These are phyloP conservation scores for Caenorhabditis elegans DNA, from an alignment of 1,140 invertebrate genomes.

Conservation along the genomic window DNA sequence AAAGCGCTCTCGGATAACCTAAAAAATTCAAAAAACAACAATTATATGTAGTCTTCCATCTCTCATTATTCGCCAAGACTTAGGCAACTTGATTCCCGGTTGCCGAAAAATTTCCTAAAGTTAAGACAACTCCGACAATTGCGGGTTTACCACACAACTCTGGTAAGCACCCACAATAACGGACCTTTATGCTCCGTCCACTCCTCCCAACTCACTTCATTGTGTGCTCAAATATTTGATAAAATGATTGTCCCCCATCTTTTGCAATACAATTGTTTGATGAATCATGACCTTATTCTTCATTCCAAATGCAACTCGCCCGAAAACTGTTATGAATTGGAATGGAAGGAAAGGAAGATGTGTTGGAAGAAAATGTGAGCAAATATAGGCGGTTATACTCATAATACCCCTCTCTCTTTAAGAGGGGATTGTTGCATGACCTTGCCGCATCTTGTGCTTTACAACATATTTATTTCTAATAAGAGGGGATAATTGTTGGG, in stretches of 20 bases:
- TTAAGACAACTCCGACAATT: too few species aligned
- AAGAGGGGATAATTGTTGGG: constrained; percentile 21
- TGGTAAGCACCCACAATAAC: too few species aligned
- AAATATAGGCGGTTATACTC: background rate
- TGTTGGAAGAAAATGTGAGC: constrained; percentile 10
- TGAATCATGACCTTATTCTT: background rate
- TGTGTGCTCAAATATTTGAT: constrained; percentile 20
- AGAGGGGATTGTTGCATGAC: constrained; percentile 18
- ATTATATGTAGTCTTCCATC: too few species aligned
- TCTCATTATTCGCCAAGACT: too few species aligned
- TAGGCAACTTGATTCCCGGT: too few species aligned
- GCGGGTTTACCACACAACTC: too few species aligned
- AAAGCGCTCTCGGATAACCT: too few species aligned
- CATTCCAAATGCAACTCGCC: background rate
- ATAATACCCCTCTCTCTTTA: background rate
- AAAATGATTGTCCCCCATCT: background rate
- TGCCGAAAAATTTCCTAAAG: too few species aligned
- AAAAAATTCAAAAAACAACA: too few species aligned
- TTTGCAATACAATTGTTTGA: background rate
- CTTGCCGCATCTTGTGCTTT: constrained; percentile 10
- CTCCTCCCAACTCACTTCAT: background rate
- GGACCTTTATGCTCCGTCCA: background rate
- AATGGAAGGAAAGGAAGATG: background rate
- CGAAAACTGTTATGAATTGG: constrained; percentile 25
- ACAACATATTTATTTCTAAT: background rate